Evolutionary conservation across 2,797 vertebrate genomes (phyloP), one percentile per base, ranked within the genome.

Genomic region (Muscicapa comitata): DNA sequence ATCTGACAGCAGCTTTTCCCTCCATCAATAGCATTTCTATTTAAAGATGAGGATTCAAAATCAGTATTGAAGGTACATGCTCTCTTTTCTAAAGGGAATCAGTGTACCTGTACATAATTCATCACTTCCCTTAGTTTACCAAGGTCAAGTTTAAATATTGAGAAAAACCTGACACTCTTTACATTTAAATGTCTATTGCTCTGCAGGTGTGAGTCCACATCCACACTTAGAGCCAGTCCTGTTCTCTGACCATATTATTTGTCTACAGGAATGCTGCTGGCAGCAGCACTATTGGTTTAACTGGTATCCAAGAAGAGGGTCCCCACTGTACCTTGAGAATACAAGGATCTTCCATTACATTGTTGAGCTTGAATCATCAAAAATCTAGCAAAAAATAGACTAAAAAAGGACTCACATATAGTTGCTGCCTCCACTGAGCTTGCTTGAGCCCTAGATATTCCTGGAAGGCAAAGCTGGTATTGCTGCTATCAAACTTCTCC

Each of bases 31-130:
- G 51, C 25, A 91, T 93, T 93, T 94, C 92, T 93, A 88, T 95
- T 95, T 96, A 91, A 95, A 96, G 86, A 93, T 28, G 84, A 86
- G 57, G 62, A 75, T 86, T 93, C 42, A 72, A 79, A 96, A 71
- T 51, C 58, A 11, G 25, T 45, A 38, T 10, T 61, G 73, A 92
- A 92, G 75, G 47, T 88, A 65, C 65, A 50, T 26, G 25, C 2
- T 61, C 26, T 72, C 48, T 70, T 37, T 75, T 78, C 66, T 78
- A 70, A 79, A 37, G 29, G 40, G 38, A 57, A 5, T 35, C 53
- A 48, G 11, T 33, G 17, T 75, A 93, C 76, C 66, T 95, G 71
- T 55, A 62, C 29, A 42, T 67, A 73, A 84, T 48, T 58, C 31
- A 33, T 35, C 31, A 50, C 3, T 25, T 79, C 48, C 5, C 1